Percentiles rank a stretch among this genome's conserved stretches.
These are phyloP conservation scores for Orussus abietinus DNA, from an alignment of 1,140 invertebrate species.

Conservation along the genomic window DNA sequence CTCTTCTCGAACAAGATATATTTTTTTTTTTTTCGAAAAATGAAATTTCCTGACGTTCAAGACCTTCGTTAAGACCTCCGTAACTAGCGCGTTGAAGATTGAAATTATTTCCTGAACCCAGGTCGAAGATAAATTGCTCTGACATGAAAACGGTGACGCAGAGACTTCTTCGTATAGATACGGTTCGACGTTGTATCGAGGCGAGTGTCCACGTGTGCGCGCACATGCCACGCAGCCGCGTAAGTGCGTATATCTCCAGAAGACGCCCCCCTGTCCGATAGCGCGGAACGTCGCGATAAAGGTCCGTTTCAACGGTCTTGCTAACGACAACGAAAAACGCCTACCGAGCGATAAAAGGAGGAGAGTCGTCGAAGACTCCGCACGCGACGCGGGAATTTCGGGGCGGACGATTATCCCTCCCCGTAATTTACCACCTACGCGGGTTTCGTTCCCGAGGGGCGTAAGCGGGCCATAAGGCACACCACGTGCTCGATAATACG, in stretches of 20 bases:
- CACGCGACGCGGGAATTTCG: not conserved
- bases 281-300: constrained; percentile 7
- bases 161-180: constrained; percentile 19
- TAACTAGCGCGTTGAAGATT: too few relatives aligned
- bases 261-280: constrained; percentile 35
- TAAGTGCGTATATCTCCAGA: constrained; percentile 29
- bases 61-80: too few relatives aligned
- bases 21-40: too few relatives aligned
- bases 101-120: too few relatives aligned
- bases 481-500: too few relatives aligned
- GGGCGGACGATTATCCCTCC: constrained; percentile 19
- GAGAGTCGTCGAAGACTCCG: constrained; percentile 17
- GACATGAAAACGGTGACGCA: constrained; percentile 27
- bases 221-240: not conserved
- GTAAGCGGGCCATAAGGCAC: too few relatives aligned
- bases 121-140: too few relatives aligned
- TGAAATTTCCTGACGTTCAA: too few relatives aligned
- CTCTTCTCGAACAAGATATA: too few relatives aligned
- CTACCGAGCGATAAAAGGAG: constrained; percentile 40
- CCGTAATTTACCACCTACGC: too few relatives aligned
- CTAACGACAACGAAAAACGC: constrained; percentile 41
- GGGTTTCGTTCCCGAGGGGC: too few relatives aligned
- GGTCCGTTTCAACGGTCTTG: constrained; percentile 35
- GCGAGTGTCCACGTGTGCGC: constrained; percentile 7
- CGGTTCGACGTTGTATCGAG: too few relatives aligned